Percentiles rank a stretch among this genome's conserved stretches.
Conservation (phyloP, 1,140 invertebrate genomes). For the Druon quercuslanigerum region DNA sequence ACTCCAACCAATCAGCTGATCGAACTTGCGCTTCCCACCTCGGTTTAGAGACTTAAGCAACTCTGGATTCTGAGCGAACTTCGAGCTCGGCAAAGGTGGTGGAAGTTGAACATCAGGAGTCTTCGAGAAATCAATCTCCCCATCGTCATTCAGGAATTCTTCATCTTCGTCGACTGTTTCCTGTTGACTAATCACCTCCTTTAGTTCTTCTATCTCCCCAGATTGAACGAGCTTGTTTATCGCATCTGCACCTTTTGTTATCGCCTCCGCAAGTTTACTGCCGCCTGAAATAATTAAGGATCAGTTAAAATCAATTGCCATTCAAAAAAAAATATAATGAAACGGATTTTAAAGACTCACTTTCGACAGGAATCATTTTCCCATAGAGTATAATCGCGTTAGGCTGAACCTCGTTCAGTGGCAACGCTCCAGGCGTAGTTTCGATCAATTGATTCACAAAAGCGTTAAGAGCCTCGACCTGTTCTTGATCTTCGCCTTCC, state of each 20-base stretch:
- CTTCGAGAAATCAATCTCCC: constrained; percentile 72
- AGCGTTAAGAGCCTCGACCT: constrained; percentile 77
- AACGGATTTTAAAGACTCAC: constrained; percentile 68
- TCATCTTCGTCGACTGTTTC: constrained; percentile 78
- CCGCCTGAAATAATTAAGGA: constrained; percentile 76
- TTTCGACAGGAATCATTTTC: constrained; percentile 85
- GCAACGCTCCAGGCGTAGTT: constrained; percentile 83
- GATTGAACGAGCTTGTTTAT: constrained; percentile 85
- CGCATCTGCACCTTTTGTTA: constrained; percentile 84
- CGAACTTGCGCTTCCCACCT: constrained; percentile 72
- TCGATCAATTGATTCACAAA: constrained; percentile 83
- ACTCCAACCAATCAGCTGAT: constrained; percentile 72
- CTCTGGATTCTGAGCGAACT: constrained; percentile 73
- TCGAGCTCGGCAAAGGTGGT: constrained; percentile 71
- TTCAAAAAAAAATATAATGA: background rate
- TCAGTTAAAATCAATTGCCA: constrained; percentile 9
- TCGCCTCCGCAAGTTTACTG: constrained; percentile 83
- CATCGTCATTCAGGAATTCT: constrained; percentile 76
- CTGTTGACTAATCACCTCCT: constrained; percentile 82
- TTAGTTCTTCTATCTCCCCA: constrained; percentile 86
- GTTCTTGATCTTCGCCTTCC: constrained; percentile 78
- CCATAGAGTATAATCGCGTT: constrained; percentile 88
- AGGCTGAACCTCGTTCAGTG: constrained; percentile 82
- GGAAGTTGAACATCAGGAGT: constrained; percentile 68
- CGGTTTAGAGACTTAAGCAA: constrained; percentile 68